Evolutionary conservation across 1,140 invertebrate genomes (phyloP).

Genomic region (Eumaeus atala): DNA sequence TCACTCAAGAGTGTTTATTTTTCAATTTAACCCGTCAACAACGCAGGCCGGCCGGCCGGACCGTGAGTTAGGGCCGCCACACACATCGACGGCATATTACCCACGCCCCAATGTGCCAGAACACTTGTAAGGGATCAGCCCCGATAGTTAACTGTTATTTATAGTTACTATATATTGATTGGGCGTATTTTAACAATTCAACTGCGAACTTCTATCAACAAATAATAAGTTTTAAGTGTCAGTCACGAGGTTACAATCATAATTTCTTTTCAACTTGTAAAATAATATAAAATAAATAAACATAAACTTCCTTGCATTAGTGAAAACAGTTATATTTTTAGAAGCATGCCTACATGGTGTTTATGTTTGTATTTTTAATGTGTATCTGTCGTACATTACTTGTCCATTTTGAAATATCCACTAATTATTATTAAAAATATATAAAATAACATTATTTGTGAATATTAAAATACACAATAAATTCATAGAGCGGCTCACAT

Average conservation of each 20-base stretch:
- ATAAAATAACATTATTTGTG: no score
- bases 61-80: constrained; percentile 55
- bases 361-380: no score
- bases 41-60: constrained; percentile 19
- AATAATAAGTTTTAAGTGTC: no score
- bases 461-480: no score
- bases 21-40: constrained; percentile 59
- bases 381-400: no score
- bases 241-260: no score
- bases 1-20: constrained; percentile 53
- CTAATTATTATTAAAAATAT: no score
- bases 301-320: background rate
- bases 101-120: constrained; percentile 33
- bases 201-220: background rate
- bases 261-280: no score
- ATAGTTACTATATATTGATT: constrained; percentile 22
- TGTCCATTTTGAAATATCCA: no score
- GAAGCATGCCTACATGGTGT: no score
- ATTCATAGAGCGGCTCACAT: background rate
- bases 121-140: constrained; percentile 27
- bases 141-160: constrained; percentile 22
- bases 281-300: background rate
- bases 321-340: no score
- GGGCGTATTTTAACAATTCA: background rate
- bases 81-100: constrained; percentile 51